Base-by-base conservation (phyloP, 2,113 vertebrate species). In the Phaethornis superciliosus region DNA sequence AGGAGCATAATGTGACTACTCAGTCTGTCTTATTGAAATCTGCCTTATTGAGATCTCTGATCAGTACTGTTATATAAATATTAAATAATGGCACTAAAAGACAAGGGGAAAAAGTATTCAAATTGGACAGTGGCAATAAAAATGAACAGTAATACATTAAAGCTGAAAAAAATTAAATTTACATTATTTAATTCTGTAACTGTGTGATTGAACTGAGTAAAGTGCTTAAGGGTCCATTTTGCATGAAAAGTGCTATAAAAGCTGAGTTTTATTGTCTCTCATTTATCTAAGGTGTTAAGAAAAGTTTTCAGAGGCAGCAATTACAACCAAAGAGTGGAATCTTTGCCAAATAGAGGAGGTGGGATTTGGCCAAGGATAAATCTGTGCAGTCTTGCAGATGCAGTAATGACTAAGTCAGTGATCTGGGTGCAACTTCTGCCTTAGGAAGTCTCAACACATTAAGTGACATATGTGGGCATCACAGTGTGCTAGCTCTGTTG, bases 111-210 rank as follows among this genome's bases (percentile, higher is more conserved):
- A 35, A 81, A 90, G 94, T 88, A 89, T 78, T 95, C 52, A 86
- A 60, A 71, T 91, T 94, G 46, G 65, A 95, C 60, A 90, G 79
- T 49, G 71, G 88, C 90, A 92, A 81, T 97, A 95, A 95, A 95
- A 97, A 81, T 70, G 91, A 94, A 14, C 33, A 90, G 58, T 71
- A 91, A 94, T 95, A 60, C 64, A 86, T 75, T 93, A 90, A 93
- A 91, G 30, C 47, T 59, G 80, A 69, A 94, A 94, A 78, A 91
- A 70, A 40, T 68, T 80, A 91, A 88, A 95, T 89, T 91, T 95
- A 95, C 69, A 95, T 94, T 95, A 95, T 94, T 95, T 92, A 95
- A 93, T 94, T 88, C 80, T 84, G 56, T 92, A 90, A 94, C 81
- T 81, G 52, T 86, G 30, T 90, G 85, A 94, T 95, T 95, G 91